Conservation (phyloP, 2,113 vertebrate species). For the Megaptera novaeangliae region DNA sequence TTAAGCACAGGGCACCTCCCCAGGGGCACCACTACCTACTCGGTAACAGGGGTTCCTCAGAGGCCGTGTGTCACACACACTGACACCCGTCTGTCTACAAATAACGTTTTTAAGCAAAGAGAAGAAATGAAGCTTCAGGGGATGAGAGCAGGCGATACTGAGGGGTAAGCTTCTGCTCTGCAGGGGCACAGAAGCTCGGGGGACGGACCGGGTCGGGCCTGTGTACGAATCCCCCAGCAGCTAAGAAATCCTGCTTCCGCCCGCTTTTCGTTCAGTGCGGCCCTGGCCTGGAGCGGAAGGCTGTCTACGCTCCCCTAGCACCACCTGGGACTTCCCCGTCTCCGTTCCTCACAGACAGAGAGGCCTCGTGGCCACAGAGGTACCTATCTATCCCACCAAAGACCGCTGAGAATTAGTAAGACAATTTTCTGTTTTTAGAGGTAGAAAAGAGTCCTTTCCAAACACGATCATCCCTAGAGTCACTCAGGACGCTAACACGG, state of each 20-base stretch:
- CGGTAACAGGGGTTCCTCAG: too few species aligned
- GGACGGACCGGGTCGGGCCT: accelerated
- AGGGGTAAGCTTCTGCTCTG: accelerated
- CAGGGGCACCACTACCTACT: neutral
- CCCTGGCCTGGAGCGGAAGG: accelerated
- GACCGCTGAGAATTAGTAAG: accelerated
- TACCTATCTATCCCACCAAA: neutral
- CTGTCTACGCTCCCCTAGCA: accelerated
- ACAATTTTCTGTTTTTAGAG: neutral
- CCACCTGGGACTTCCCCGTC: too few species aligned
- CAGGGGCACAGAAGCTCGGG: too few species aligned
- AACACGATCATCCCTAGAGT: neutral
- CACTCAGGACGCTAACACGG: neutral
- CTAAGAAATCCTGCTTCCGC: neutral
- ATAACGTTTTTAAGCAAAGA: accelerated
- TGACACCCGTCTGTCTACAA: accelerated
- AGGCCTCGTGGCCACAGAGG: neutral
- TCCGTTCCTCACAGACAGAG: neutral
- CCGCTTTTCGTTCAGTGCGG: accelerated
- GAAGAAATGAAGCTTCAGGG: too few species aligned
- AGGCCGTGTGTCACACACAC: accelerated
- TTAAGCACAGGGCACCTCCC: too few species aligned
- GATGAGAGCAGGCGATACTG: accelerated
- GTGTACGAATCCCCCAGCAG: accelerated
- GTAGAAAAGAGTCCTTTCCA: neutral